These are phyloP conservation scores for Gasterosteus nipponicus DNA, from an alignment of 2,113 vertebrate species.

Conservation along the genomic window DNA sequence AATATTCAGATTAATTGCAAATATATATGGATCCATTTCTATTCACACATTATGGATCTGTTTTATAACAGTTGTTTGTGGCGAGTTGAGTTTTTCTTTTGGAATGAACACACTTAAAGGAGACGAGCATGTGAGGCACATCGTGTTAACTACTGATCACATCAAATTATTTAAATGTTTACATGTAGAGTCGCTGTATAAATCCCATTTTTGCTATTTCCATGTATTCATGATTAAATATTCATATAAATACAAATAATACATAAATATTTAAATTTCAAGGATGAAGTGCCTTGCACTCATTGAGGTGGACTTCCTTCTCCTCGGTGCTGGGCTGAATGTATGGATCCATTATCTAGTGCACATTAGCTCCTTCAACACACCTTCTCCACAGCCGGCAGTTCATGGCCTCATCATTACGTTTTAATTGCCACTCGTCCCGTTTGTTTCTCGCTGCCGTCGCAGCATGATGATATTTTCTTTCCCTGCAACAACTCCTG, in stretches of 20 bases:
- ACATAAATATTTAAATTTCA: neutral
- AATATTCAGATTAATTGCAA: neutral
- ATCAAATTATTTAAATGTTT: neutral
- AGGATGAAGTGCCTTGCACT: constrained; percentile 26
- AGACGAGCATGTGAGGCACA: neutral
- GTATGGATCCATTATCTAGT: constrained; percentile 42
- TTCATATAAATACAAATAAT: neutral
- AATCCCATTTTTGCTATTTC: neutral
- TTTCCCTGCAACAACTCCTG: neutral
- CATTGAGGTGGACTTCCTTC: constrained; percentile 26
- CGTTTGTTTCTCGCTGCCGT: neutral
- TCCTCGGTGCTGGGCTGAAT: constrained; percentile 23
- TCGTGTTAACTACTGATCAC: neutral
- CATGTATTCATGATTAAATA: neutral
- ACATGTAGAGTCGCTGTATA: neutral
- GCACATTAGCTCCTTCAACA: constrained; percentile 32
- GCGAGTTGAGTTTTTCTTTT: neutral
- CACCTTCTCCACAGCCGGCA: constrained; percentile 15
- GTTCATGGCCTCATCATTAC: neutral
- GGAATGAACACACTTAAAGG: neutral
- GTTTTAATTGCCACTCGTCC: constrained; percentile 33
- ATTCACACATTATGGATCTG: neutral
- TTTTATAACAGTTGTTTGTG: constrained; percentile 24
- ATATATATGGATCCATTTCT: neutral
- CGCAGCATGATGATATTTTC: constrained; percentile 16